Evolutionary conservation across 1,140 invertebrate genomes (phyloP), one percentile per base, ranked within the genome.

Genomic region (Chymomyza costata): DNA sequence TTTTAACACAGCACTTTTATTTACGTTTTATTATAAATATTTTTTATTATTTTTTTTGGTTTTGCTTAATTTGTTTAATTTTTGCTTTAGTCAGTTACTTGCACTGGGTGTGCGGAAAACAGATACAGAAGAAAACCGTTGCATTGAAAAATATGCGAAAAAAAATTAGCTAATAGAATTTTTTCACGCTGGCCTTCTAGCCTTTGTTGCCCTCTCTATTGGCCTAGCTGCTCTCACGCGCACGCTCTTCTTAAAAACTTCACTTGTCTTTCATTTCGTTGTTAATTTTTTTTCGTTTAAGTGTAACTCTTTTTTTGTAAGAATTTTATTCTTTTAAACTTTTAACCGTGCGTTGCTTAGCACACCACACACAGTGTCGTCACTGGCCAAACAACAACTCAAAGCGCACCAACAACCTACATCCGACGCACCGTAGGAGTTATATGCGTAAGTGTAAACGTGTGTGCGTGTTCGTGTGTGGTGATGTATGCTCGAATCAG

Each of bases 71-170:
- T 41, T 32, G 34, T 59, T 47, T 13, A 19, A 13, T 31, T 44
- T 45, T 37, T 34, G 28, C n/a, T 31, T 43, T 63, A 49, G 35
- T 39, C 54, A 44, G 48, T 45, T 58, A 45, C 28, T 57, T 61
- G 45, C 34, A 25, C 45, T 62, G 59, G 50, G 39, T 76, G 60
- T 65, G 46, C 52, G 73, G 73, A 78, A 80, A 80, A 78, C 73
- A 78, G 73, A 78, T 78, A 78, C 73, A 78, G 73, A 80, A 80
- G 73, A 78, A 78, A 80, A 68, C 30, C 54, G 73, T 68, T 78
- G 63, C 73, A 60, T 73, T 73, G 73, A 59, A 70, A 70, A 78
- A 65, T 53, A 73, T 57, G 52, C 61, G 59, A 66, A 57, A 39
- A 28, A 28, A 35, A 54, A 40, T 63, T 35, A 51, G 56, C 30